Evolutionary conservation across 2,797 vertebrate genomes (phyloP).

Genomic region (Helostoma temminkii): DNA sequence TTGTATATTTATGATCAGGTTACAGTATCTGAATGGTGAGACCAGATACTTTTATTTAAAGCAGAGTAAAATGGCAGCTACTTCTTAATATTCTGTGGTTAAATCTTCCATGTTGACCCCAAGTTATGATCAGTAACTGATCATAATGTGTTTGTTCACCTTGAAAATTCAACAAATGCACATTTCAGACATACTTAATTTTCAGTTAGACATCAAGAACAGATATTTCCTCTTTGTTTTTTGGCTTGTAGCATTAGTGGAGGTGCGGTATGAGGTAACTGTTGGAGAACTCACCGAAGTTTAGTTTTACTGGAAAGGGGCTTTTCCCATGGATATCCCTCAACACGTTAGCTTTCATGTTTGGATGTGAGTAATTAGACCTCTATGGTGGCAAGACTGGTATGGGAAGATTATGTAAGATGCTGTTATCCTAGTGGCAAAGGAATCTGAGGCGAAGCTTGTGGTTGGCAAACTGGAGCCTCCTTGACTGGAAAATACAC

Average conservation of each 20-base stretch:
- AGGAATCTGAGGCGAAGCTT: conserved; percentile 68
- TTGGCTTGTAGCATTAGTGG: too few relatives aligned
- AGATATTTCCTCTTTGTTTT: not conserved
- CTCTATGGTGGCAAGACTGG: conserved; percentile 20
- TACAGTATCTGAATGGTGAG: too few relatives aligned
- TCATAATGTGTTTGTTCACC: not conserved
- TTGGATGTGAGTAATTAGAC: conserved; percentile 36
- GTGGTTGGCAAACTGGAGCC: conserved; percentile 71
- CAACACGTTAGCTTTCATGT: conserved; percentile 22
- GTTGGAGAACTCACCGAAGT: too few relatives aligned
- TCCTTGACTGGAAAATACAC: conserved; percentile 68
- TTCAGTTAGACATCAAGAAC: not conserved
- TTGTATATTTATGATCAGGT: too few relatives aligned
- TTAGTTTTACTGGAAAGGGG: not conserved
- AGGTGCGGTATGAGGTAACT: too few relatives aligned
- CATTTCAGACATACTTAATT: too few relatives aligned
- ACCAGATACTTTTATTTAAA: not conserved
- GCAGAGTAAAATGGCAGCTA: not conserved
- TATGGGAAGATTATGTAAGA: conserved; percentile 61
- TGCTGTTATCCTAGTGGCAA: conserved; percentile 46
- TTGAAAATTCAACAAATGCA: not conserved
- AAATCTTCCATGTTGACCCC: not conserved
- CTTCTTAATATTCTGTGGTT: not conserved
- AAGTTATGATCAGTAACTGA: too few relatives aligned
- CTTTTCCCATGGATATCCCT: not conserved